A percentile compares a stretch with the other conserved stretches of the same genome.
Conservation (phyloP, 2,113 vertebrate species). For the Caretta caretta region DNA sequence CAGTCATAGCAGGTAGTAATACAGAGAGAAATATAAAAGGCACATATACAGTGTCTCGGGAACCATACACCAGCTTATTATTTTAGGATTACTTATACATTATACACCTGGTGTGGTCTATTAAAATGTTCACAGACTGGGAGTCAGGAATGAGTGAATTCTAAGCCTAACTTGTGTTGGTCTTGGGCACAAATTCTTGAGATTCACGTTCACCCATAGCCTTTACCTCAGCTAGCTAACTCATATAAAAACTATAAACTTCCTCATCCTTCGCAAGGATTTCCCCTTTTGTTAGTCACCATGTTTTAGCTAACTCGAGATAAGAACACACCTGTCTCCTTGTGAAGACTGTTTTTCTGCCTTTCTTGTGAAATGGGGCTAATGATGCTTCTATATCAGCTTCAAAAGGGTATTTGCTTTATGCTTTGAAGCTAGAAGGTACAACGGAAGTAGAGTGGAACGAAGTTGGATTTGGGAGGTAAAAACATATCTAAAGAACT, state of each 20-base stretch:
- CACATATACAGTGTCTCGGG: background rate
- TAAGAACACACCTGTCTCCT: background rate
- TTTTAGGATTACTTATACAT: rapidly evolving
- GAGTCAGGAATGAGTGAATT: background rate
- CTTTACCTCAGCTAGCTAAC: background rate
- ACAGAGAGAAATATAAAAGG: background rate
- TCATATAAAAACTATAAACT: background rate
- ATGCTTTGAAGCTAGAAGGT: background rate
- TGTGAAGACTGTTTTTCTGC: background rate
- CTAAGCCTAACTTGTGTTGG: background rate
- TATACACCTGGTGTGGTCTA: rapidly evolving
- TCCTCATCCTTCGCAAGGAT: background rate
- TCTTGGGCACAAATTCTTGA: rapidly evolving
- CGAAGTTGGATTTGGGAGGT: rapidly evolving
- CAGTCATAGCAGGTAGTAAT: background rate
- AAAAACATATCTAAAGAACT: background rate
- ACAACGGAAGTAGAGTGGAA: background rate
- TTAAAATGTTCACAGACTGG: background rate
- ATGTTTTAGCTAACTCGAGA: background rate
- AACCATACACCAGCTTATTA: background rate
- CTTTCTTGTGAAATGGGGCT: background rate
- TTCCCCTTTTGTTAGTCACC: background rate
- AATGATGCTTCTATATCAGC: rapidly evolving
- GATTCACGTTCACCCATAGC: background rate
- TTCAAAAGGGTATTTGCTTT: background rate